Evolutionary conservation across 2,888 invertebrate genomes (phyloP), one percentile per base, ranked within the genome.

Genomic region (Pristionchus arcanus): DNA sequence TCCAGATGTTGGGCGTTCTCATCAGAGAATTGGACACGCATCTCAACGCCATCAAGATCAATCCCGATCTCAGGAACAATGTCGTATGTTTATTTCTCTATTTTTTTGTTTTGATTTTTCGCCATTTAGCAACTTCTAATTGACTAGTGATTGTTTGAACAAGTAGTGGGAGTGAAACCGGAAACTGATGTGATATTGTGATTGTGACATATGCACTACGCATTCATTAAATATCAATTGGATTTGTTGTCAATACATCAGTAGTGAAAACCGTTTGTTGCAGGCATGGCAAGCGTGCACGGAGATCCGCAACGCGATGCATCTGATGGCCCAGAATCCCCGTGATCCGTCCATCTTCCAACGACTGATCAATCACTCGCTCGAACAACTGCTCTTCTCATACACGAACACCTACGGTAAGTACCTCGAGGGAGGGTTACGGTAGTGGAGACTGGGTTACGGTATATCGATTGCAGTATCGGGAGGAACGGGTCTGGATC

Each of bases 401-500:
- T 89, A 89, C 83, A 89, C 81, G 1, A 89, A 89, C 25, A 83
- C 89, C 25, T 81, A 83, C 34, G 83, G 89, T 89, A 16, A 55
- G 83, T 28, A 37, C 4, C 2, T 9, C 11, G 25, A 42, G 25
- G n/a, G 21, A 37, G 42, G 25, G n/a, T 25, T 68, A 28, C n/a
- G 55, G 66, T 71, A 19, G 71, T 34, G 34, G 66, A n/a, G 68
- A 2, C 25, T 34, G 31, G 34, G 19, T 71, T 71, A 34, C 71
- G 49, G 86, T 83, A 55, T 84, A 37, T 31, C 42, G 42, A 49
- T 25, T 66, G 13, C 63, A 89, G 89, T 89, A 28, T 59, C 89
- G 7, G 89, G 89, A 5, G 89, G 89, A 9, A 63, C 89, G 5
- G 83, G 90, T 11, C 74, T 92, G 7, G 93, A 92, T 81, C 90